Conservation (phyloP, 2,888 invertebrate genomes). For the Troides helena region DNA sequence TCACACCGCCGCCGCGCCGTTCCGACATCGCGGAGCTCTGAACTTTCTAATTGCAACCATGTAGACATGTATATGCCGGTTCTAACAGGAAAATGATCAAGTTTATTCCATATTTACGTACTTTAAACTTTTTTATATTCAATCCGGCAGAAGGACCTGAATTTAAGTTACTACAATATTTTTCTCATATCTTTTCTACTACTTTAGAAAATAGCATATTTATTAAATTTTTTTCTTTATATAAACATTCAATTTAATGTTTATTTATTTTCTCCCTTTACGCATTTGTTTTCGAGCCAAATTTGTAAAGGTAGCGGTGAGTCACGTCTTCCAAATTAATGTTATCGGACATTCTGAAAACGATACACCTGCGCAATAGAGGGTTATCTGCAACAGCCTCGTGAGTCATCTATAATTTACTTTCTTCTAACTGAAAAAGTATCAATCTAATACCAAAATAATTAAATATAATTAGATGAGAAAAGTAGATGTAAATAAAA, state of each 20-base stretch:
- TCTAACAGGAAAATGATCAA: constrained; percentile 11
- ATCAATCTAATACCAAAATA: too few relatives aligned
- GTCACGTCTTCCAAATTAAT: constrained; percentile 37
- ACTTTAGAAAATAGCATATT: too few relatives aligned
- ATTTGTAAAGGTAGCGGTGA: constrained; percentile 34
- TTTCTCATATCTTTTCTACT: too few relatives aligned
- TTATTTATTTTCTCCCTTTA: too few relatives aligned
- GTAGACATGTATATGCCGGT: not conserved
- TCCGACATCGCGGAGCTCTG: constrained; percentile 4
- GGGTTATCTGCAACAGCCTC: constrained; percentile 37
- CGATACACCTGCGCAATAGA: constrained; percentile 40
- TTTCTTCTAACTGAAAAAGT: not conserved
- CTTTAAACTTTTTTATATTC: not conserved
- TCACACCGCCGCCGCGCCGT: constrained; percentile 29
- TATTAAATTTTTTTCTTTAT: too few relatives aligned
- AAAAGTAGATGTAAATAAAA: too few relatives aligned
- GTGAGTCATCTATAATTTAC: constrained; percentile 43
- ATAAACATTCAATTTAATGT: too few relatives aligned
- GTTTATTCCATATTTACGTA: not conserved
- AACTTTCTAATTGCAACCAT: constrained; percentile 8
- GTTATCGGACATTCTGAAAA: constrained; percentile 41
- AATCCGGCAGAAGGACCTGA: too few relatives aligned
- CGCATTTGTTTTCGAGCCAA: not conserved
- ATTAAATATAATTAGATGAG: not conserved
- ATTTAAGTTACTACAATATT: too few relatives aligned